phyloP scores from a whole-genome alignment of 1,140 invertebrate genomes.

The Tyrophagus putrescentiae region DNA sequence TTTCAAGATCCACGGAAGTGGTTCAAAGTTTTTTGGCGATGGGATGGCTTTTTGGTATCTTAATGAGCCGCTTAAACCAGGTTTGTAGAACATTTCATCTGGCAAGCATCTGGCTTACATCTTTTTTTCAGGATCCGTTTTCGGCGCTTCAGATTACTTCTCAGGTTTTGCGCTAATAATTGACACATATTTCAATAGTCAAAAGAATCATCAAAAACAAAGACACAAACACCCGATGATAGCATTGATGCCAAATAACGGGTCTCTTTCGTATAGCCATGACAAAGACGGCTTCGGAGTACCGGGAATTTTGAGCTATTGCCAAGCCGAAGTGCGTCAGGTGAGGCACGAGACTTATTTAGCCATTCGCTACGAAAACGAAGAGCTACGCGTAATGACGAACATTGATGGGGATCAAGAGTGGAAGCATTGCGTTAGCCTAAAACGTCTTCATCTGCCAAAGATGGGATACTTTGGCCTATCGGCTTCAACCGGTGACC shows the following conservation, averaged over 20 bases:
- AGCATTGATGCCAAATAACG: slow-evolving; percentile 96
- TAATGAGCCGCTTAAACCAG: too few relatives aligned
- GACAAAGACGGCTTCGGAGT: slow-evolving; percentile 95
- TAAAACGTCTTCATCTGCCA: slow-evolving; percentile 74
- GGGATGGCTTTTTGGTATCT: too few relatives aligned
- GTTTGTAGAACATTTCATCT: too few relatives aligned
- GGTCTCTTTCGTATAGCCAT: slow-evolving; percentile 86
- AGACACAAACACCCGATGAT: slow-evolving; percentile 97
- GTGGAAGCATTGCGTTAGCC: slow-evolving; percentile 85
- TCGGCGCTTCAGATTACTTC: slow-evolving; percentile 84
- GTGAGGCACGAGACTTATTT: slow-evolving; percentile 76
- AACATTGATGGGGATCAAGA: slow-evolving; percentile 78
- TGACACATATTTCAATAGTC: slow-evolving; percentile 98
- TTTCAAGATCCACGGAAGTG: too few relatives aligned
- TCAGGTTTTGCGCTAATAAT: slow-evolving; percentile 79
- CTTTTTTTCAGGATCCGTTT: too few relatives aligned
- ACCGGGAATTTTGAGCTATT: slow-evolving; percentile 84
- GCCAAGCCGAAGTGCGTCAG: slow-evolving; percentile 84
- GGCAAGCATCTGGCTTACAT: too few relatives aligned
- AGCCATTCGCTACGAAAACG: slow-evolving; percentile 75
- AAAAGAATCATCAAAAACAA: slow-evolving; percentile 91
- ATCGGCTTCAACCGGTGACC: slow-evolving; percentile 84
- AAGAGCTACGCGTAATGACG: slow-evolving; percentile 40
- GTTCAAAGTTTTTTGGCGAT: too few relatives aligned
- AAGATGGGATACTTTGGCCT: slow-evolving; percentile 89